phyloP scores from a whole-genome alignment of 2,113 vertebrate genomes.

The Arvicanthis niloticus region DNA sequence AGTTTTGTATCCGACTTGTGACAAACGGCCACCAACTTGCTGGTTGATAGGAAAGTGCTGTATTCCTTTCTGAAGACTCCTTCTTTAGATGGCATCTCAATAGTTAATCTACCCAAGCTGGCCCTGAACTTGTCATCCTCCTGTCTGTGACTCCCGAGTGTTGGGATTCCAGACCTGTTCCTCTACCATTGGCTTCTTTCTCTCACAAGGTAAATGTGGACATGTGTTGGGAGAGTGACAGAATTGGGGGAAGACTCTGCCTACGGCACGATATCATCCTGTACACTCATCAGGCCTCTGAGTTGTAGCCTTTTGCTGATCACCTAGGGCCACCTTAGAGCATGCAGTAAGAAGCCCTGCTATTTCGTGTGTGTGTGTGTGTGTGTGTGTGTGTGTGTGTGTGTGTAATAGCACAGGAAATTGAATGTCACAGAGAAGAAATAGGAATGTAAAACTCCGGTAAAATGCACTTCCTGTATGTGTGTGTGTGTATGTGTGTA shows the following conservation, averaged over 20 bases:
- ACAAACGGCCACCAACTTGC: not conserved
- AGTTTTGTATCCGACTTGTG: rapidly evolving
- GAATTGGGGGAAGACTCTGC: not conserved
- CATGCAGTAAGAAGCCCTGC: rapidly evolving
- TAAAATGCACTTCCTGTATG: too few species aligned
- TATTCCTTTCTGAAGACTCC: not conserved
- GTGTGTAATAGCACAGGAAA: too few species aligned
- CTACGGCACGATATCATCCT: rapidly evolving
- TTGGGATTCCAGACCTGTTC: not conserved
- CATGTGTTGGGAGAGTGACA: rapidly evolving
- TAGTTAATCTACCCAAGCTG: not conserved
- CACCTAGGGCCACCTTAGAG: rapidly evolving
- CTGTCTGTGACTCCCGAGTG: not conserved
- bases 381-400: too few species aligned
- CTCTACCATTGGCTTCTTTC: not conserved
- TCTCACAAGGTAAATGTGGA: rapidly evolving
- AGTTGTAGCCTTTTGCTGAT: rapidly evolving
- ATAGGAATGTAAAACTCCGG: too few species aligned
- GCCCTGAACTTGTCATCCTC: not conserved
- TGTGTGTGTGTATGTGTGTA: too few species aligned
- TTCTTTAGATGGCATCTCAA: not conserved
- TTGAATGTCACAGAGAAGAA: too few species aligned
- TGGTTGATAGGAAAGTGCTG: rapidly evolving
- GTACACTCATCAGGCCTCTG: rapidly evolving
- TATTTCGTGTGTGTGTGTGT: too few species aligned